Evolutionary conservation across 2,797 vertebrate genomes (phyloP).

Genomic region (Gephyroberyx darwinii): DNA sequence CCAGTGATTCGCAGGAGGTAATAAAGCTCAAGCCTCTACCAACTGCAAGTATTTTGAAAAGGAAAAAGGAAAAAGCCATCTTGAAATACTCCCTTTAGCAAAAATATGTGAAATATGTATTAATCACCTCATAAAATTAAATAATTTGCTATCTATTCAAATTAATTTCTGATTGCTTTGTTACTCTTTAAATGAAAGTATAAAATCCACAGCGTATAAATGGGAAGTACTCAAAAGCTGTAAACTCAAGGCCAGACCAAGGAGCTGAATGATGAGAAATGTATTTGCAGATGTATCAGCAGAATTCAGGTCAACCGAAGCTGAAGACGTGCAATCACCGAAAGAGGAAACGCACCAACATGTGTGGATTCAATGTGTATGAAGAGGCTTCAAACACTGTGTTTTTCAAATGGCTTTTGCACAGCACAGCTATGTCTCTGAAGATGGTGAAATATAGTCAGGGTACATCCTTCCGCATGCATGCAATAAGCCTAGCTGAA

Average conservation of each 20-base stretch:
- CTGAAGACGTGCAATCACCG: conserved; percentile 19
- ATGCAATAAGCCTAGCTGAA: conserved; percentile 12
- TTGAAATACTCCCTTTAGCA: neutral
- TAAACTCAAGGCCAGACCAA: conserved; percentile 3
- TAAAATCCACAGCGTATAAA: conserved; percentile 18
- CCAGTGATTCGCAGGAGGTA: conserved; percentile 14
- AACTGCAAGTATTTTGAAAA: conserved; percentile 6
- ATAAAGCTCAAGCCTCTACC: conserved; percentile 19
- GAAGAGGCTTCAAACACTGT: neutral
- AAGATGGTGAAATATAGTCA: conserved; percentile 11
- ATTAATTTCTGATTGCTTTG: conserved; percentile 12
- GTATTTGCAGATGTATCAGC: neutral
- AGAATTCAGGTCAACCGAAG: conserved; percentile 6
- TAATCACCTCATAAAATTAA: conserved; percentile 17
- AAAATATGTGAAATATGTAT: neutral
- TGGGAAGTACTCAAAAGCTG: conserved; percentile 5
- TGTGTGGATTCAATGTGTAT: conserved; percentile 34
- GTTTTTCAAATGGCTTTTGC: conserved; percentile 35
- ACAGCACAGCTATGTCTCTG: conserved; percentile 37
- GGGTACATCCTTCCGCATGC: conserved; percentile 11
- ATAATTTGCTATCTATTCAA: conserved; percentile 37
- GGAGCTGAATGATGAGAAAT: conserved; percentile 11
- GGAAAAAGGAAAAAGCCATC: conserved; percentile 4
- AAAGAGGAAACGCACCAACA: conserved; percentile 43
- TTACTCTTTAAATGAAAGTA: conserved; percentile 14